Percentiles rank a stretch among this genome's conserved stretches.
phyloP scores from a whole-genome alignment of 2,888 invertebrate genomes.

The Empis livida region DNA sequence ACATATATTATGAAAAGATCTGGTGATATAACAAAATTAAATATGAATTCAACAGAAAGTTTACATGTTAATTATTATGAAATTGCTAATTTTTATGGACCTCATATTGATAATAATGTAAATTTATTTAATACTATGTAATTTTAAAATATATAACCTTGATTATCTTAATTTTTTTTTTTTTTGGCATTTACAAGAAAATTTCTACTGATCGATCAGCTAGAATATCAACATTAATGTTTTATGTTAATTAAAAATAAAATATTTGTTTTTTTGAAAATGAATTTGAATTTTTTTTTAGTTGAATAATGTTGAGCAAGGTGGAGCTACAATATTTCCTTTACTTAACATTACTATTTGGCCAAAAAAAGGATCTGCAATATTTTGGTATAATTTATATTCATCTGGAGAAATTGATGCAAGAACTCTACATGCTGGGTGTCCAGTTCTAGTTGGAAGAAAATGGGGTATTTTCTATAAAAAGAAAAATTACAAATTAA shows the following conservation, averaged over 20 bases:
- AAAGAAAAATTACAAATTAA: too few species aligned
- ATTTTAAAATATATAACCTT: background rate
- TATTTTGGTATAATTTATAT: conserved; percentile 31
- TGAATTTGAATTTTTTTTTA: conserved; percentile 32
- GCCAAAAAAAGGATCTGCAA: conserved; percentile 57
- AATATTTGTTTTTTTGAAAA: background rate
- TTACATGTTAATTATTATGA: conserved; percentile 56
- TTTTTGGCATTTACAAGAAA: background rate
- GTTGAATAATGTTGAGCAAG: conserved; percentile 95
- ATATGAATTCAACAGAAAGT: conserved; percentile 45
- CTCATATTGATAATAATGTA: conserved; percentile 48
- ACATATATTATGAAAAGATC: conserved; percentile 34
- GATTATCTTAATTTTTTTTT: conserved; percentile 1
- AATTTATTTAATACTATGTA: conserved; percentile 19
- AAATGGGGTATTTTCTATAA: conserved; percentile 34
- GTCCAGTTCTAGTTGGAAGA: conserved; percentile 27
- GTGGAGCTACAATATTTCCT: conserved; percentile 96
- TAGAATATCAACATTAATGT: conserved; percentile 5
- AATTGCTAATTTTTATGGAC: conserved; percentile 55
- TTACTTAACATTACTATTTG: conserved; percentile 68
- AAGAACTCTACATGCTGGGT: conserved; percentile 27
- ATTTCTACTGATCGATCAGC: background rate
- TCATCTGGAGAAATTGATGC: conserved; percentile 22
- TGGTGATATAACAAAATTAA: conserved; percentile 41
- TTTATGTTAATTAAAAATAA: conserved; percentile 8